Base-by-base conservation (phyloP, 2,797 vertebrate species). In the Thunnus albacares region DNA sequence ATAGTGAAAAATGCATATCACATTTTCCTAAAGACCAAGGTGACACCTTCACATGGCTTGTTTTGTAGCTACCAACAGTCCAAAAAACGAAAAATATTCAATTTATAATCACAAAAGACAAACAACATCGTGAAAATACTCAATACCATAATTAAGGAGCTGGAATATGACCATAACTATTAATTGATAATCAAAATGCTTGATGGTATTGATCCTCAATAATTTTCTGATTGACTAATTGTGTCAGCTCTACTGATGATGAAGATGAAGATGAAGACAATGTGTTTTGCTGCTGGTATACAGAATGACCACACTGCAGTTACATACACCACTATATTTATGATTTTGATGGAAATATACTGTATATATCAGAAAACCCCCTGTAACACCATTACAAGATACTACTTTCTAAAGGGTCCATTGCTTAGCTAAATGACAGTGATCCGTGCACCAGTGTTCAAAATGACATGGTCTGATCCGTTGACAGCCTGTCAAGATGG, bases 391-490 rank as follows among this genome's bases (percentile, higher is more conserved):
- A 76, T 20, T 15, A 0, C 26, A 62, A 62, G 8, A 56, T 45
- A 28, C 15, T 41, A 12, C 10, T 14, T 22, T 49, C 8, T 51
- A 26, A 78, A 66, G 14, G 4, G 1, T 30, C 60, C 22, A 28
- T 20, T 76, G 43, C 56, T 59, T 47, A 43, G 22, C 26, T 78
- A 55, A 71, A 85, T 69, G 51, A 55, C n/a, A 70, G 53, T 70
- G 22, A 65, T 61, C n/a, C 62, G 33, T 57, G 22, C 67, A 60
- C 12, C 20, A 49, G 18, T 52, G 61, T 18, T 72, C n/a, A 58
- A 76, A 84, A 79, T 68, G 55, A 78, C 61, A 20, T 47, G 14
- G 56, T 80, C 59, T 13, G 24, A 59, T 12, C 63, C 13, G 78
- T 73, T 20, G 14, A 71, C 63, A 17, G 20, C 61, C 55, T 80